A percentile compares a stretch with the other conserved stretches of the same genome.
These are phyloP conservation scores for Arvicanthis niloticus DNA, from an alignment of 2,113 vertebrate genomes.

Conservation along the genomic window DNA sequence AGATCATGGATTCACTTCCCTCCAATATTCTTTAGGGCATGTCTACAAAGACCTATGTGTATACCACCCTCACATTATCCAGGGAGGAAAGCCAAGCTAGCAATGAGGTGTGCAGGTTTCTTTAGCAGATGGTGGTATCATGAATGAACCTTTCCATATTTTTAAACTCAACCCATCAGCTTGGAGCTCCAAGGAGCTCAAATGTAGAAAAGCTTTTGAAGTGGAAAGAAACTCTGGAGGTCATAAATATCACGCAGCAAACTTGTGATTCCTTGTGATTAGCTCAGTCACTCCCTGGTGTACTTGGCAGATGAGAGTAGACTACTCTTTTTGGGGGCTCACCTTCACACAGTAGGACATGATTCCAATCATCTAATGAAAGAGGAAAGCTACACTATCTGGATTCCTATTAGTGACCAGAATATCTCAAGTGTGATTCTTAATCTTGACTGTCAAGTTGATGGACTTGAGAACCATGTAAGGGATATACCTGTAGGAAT, in stretches of 20 bases:
- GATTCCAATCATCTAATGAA: neutral
- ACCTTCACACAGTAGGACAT: neutral
- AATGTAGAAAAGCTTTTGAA: neutral
- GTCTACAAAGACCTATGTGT: neutral
- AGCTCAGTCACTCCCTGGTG: neutral
- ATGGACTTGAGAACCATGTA: neutral
- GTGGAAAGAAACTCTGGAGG: neutral
- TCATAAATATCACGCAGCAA: neutral
- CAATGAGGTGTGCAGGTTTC: neutral
- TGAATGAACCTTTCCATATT: fast-evolving
- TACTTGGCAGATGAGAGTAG: neutral
- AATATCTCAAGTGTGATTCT: neutral
- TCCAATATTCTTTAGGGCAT: fast-evolving
- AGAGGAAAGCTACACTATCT: neutral
- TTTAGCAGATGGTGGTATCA: neutral
- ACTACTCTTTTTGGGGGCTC: too few relatives aligned
- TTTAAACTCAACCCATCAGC: neutral
- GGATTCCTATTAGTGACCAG: neutral
- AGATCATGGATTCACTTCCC: fast-evolving
- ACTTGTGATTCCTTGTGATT: neutral
- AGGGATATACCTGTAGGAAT: too few relatives aligned
- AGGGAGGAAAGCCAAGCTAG: neutral
- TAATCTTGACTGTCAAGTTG: too few relatives aligned
- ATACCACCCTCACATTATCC: neutral
- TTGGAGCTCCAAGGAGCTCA: neutral